Conservation (phyloP, 2,888 invertebrate genomes). For the Brachyopa scutellaris region DNA sequence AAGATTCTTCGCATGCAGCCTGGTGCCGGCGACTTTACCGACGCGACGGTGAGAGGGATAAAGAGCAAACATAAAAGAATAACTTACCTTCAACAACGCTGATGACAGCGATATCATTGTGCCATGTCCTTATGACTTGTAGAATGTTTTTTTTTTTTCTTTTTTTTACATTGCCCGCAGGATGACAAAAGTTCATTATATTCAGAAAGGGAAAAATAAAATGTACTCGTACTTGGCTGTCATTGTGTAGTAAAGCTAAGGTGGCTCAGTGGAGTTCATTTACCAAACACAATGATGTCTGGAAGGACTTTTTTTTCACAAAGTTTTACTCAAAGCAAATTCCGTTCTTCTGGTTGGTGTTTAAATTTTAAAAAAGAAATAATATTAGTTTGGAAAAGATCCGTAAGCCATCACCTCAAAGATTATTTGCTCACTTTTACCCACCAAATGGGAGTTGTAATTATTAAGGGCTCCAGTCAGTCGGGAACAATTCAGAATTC, state of each 20-base stretch:
- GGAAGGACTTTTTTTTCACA: conserved; percentile 6
- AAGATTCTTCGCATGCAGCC: not conserved
- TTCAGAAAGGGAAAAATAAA: not conserved
- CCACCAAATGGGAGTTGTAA: not conserved
- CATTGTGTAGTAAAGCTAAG: too few relatives aligned
- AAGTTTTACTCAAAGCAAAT: not conserved
- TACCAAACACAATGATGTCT: conserved; percentile 37
- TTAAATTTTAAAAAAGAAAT: too few relatives aligned
- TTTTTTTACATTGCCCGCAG: not conserved
- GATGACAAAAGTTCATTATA: conserved; percentile 26
- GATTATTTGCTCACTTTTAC: not conserved
- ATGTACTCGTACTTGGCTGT: not conserved
- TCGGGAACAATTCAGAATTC: conserved; percentile 15
- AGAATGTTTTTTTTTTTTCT: not conserved
- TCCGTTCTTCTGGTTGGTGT: too few relatives aligned
- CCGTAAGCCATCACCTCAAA: conserved; percentile 7
- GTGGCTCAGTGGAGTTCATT: conserved; percentile 23
- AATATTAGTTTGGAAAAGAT: conserved; percentile 4
- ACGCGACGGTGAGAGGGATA: not conserved
- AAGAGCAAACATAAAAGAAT: conserved; percentile 18
- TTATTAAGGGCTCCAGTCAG: conserved; percentile 24
- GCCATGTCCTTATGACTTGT: conserved; percentile 32
- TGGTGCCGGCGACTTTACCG: not conserved
- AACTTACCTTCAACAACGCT: conserved; percentile 35
- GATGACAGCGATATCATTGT: conserved; percentile 38